Evolutionary conservation across 2,888 invertebrate genomes (phyloP).

Genomic region (Spisula solida): DNA sequence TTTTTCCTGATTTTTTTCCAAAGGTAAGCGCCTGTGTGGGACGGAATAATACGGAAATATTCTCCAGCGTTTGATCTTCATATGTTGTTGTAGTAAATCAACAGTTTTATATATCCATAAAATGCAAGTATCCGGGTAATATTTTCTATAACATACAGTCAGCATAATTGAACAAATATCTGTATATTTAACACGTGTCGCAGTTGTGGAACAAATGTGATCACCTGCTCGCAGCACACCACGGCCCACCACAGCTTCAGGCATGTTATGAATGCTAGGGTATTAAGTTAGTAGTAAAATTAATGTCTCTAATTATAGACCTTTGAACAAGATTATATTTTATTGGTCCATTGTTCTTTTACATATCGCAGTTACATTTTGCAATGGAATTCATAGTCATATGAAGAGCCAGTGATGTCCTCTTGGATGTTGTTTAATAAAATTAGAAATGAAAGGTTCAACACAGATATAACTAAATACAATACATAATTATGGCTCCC

Average conservation of each 20-base stretch:
- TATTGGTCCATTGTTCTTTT: background rate
- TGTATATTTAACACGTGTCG: background rate
- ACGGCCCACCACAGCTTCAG: too few relatives aligned
- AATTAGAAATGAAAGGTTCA: too few relatives aligned
- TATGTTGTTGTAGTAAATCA: background rate
- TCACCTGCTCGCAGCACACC: background rate
- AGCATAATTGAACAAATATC: conserved; percentile 14
- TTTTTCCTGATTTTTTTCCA: too few relatives aligned
- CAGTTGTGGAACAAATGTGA: background rate
- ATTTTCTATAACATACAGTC: background rate
- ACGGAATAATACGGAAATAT: background rate
- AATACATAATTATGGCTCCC: too few relatives aligned
- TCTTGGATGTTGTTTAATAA: too few relatives aligned
- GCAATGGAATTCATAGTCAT: too few relatives aligned
- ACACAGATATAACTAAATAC: too few relatives aligned
- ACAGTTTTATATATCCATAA: background rate
- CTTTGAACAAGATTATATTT: background rate
- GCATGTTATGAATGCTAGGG: background rate
- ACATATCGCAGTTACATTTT: too few relatives aligned
- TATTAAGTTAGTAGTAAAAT: background rate
- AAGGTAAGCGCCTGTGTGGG: background rate
- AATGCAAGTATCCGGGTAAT: background rate
- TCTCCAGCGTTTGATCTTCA: background rate
- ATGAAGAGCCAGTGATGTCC: too few relatives aligned
- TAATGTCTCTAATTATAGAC: conserved; percentile 8